Evolutionary conservation across 1,140 invertebrate genomes (phyloP), one percentile per base, ranked within the genome.

Genomic region (Polyergus mexicanus): DNA sequence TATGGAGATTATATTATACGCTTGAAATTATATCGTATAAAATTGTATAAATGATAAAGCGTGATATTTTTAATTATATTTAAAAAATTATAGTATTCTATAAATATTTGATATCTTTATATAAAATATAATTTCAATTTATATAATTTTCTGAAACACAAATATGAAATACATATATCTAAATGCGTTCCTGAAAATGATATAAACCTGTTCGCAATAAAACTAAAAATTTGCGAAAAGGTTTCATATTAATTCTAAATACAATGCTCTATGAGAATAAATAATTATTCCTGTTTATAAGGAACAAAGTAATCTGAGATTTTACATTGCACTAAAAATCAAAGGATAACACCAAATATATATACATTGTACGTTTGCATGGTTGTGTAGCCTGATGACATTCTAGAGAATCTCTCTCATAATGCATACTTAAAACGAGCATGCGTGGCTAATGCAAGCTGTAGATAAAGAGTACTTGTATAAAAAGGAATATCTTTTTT

Each of bases 321-420:
- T 83, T 83, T 74, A 83, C 54, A 84, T 85, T 87, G 76, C 62
- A 90, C 74, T 91, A 87, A 75, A 85, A 91, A 91, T 91, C 90
- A 91, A 91, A 91, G 86, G 81, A 84, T 85, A 87, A 91, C 86
- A 90, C 90, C 90, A 91, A 91, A 91, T 91, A 90, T 90, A 78
- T 69, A 87, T 83, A 88, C 66, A 84, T 85, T 76, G 69, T 91
- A 90, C 41, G 74, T 84, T 90, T 76, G 62, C 56, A 86, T 84
- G 72, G 65, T 66, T 87, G 66, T 72, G 71, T 80, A 51, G 81
- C 58, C 58, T 63, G 54, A 86, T 47, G 78, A 78, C 68, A 47
- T 90, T 58, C 44, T 77, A 78, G 77, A 84, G 74, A 78, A 74
- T 88, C 66, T 88, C 74, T 88, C 78, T 63, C 74, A 22, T 72